Evolutionary conservation across 2,888 invertebrate genomes (phyloP), one percentile per base, ranked within the genome.

Genomic region (Isotomurus palustris): DNA sequence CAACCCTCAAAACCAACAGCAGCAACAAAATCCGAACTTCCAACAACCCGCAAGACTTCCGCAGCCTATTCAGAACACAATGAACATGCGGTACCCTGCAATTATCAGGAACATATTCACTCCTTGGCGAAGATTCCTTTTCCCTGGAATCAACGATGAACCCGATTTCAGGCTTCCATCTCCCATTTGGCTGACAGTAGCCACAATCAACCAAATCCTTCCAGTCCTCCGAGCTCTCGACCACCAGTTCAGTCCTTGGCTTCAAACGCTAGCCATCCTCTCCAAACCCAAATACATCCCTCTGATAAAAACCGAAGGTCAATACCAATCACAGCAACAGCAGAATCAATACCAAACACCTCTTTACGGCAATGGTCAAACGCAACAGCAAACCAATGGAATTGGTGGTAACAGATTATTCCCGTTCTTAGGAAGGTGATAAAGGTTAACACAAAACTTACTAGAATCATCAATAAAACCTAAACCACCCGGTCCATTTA

Each of bases 201-300:
- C 41, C 12, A 38, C 54, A 4, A 36, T 60, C 3, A 55, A 56
- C 12, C 53, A 24, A 4, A 25, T 60, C 2, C 24, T 64, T 5
- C 64, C 64, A 2, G 53, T 64, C 1, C 17, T 64, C 29, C 44
- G 64, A 24, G 51, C 58, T 25, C 40, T 64, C 36, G 64, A 64
- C 32, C 56, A 58, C 12, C 64, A 64, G 21, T 25, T 61, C 17
- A 12, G 53, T 10, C 64, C 64, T 1, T 19, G 60, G 28, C 28
- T 64, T 25, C 43, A 56, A 1, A 53, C 45, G 6, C 14, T 61
- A 14, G 44, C 50, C 19, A 17, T 10, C 5, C 6, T 58, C 3
- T 57, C 60, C 3, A 56, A 29, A 24, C 60, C 60, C 10, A 43
- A 54, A 25, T 36, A 56, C 17, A 36, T 32, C 14, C 29, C 4